Evolutionary conservation across 2,797 vertebrate genomes (phyloP).

Genomic region (Alectoris magna): DNA sequence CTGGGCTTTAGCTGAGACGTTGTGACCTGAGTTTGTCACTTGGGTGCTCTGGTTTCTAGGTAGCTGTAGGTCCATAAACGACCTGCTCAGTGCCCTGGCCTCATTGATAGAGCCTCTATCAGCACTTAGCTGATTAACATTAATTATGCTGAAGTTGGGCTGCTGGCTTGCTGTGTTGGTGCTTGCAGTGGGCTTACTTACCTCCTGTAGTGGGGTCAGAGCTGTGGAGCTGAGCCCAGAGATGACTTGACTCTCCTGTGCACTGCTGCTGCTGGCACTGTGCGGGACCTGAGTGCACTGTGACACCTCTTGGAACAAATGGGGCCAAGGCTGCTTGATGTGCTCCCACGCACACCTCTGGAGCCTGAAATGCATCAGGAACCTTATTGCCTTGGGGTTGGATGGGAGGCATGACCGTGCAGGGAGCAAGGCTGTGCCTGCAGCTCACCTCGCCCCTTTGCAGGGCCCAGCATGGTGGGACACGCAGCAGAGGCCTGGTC

Average conservation of each 20-base stretch:
- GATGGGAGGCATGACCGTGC: fast-evolving
- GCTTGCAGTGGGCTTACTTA: background rate
- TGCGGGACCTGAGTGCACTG: fast-evolving
- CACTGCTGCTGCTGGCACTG: background rate
- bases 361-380: background rate
- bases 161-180: background rate
- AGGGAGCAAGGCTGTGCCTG: background rate
- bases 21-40: background rate
- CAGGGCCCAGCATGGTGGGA: fast-evolving
- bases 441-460: background rate
- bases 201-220: fast-evolving
- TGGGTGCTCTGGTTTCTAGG: slow-evolving; percentile 7
- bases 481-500: background rate
- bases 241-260: background rate
- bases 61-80: background rate
- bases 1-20: background rate
- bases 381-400: background rate
- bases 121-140: background rate
- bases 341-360: background rate
- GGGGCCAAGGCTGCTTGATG: background rate
- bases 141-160: background rate
- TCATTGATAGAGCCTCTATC: background rate
- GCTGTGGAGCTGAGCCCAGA: background rate
- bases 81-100: background rate
- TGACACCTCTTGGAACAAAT: background rate